Percentiles rank a stretch among this genome's conserved stretches.
Conservation (phyloP, 2,113 vertebrate species). For the Pseudopipra pipra region DNA sequence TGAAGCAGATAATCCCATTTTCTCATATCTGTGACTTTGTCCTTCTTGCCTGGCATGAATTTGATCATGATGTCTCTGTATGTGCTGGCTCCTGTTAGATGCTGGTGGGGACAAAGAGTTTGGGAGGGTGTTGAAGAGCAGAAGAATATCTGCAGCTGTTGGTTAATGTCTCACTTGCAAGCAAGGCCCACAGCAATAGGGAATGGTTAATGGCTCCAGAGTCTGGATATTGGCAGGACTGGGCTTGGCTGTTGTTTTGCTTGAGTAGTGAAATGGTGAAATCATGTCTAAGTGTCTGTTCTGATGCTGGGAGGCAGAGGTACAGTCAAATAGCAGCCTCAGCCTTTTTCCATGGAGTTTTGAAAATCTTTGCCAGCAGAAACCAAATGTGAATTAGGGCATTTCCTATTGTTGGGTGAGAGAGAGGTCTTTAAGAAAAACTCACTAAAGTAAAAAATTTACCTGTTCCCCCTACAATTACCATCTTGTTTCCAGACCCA, state of each 20-base stretch:
- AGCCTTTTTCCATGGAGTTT: neutral
- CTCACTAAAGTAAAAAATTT: neutral
- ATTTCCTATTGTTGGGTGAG: neutral
- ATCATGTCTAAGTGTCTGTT: neutral
- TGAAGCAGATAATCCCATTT: constrained; percentile 52
- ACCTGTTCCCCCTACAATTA: neutral
- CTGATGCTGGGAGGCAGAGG: neutral
- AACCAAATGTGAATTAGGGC: neutral
- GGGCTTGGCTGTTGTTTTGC: neutral
- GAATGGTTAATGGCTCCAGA: neutral
- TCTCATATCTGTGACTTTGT: constrained; percentile 15
- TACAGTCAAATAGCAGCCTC: neutral
- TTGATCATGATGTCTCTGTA: neutral
- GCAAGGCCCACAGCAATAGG: neutral
- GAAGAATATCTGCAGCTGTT: neutral
- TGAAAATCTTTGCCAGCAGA: neutral
- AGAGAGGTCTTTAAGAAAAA: neutral
- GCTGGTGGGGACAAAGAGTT: neutral
- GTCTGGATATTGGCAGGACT: neutral
- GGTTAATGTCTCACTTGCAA: neutral
- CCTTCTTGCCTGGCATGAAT: neutral
- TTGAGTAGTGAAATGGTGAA: neutral
- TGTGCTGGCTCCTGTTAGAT: neutral
- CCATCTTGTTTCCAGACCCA: neutral
- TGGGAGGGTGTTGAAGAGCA: neutral